Base-by-base conservation (phyloP, 2,888 invertebrate genomes). In the Allolobophora icterica region DNA sequence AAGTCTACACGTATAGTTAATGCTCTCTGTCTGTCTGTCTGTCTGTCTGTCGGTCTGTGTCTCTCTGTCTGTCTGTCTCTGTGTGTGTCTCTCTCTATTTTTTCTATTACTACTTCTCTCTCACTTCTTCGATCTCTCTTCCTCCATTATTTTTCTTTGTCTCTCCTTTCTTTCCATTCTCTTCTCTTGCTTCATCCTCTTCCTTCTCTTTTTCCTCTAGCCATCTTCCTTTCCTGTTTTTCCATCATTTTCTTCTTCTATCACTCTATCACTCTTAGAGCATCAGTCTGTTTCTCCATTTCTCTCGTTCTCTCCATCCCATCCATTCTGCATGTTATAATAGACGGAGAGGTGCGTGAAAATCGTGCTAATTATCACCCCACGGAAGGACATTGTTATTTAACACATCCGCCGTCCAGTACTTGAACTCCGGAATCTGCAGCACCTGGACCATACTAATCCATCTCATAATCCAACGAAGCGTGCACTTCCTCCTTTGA, bases 371-470 rank as follows among this genome's bases (percentile, higher is more conserved):
- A n/a, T 71, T n/a, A 71, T 71, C 30, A 71, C 8, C 71, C 6
- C 0, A n/a, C 3, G 30, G n/a, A n/a, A 71, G n/a, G 71, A n/a
- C 71, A 71, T 71, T 30, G n/a, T n/a, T 71, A 71, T 71, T n/a
- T 30, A 71, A n/a, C 71, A 30, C 71, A n/a, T 71, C 8, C 71
- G 13, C n/a, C n/a, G 8, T 71, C 71, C 8, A 8, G 30, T 71
- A n/a, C 30, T 52, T 71, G 71, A 71, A 71, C 30, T n/a, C 1
- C 6, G n/a, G 71, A 71, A 30, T 71, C n/a, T 71, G n/a, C 8
- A 71, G 71, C 71, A 71, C 71, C n/a, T 71, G 71, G n/a, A 71
- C 71, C 71, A n/a, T 71, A 71, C 30, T 71, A 71, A 71, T n/a
- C 71, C 71, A 71, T 30, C 71, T n/a, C 8, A 71, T 17, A 52